Evolutionary conservation across 2,797 vertebrate species (phyloP).

Genomic region (Agapornis canus): DNA sequence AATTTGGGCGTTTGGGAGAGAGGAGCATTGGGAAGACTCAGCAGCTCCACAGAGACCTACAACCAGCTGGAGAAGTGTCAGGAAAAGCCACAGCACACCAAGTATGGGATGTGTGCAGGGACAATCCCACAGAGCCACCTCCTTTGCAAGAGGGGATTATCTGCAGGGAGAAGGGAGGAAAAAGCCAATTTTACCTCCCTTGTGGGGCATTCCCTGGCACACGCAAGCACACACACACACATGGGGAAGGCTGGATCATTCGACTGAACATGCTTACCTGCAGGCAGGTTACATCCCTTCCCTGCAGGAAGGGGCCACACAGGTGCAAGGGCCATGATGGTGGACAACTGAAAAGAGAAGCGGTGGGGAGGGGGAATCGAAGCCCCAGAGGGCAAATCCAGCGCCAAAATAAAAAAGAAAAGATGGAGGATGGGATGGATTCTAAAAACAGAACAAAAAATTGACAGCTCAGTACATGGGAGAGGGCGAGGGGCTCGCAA

Average conservation of each 20-base stretch:
- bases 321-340: constrained; percentile 63
- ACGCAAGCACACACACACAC: background rate
- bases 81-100: background rate
- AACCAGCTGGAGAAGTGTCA: background rate
- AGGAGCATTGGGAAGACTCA: background rate
- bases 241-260: background rate
- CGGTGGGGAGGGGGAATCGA: constrained; percentile 35
- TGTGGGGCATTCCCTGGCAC: background rate
- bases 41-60: background rate
- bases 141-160: background rate
- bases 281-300: constrained; percentile 76
- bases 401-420: constrained; percentile 74
- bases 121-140: background rate
- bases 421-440: constrained; percentile 68
- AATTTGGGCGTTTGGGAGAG: background rate
- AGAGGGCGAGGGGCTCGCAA: background rate
- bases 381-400: constrained; percentile 17
- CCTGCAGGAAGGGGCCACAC: constrained; percentile 72
- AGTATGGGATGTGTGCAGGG: background rate
- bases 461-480: constrained; percentile 38
- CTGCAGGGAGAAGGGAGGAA: background rate
- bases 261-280: constrained; percentile 83
- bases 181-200: background rate
- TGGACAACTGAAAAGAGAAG: constrained; percentile 88
- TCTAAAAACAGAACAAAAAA: constrained; percentile 71